phyloP scores from a whole-genome alignment of 2,113 vertebrate genomes.

The Pteropus alecto region DNA sequence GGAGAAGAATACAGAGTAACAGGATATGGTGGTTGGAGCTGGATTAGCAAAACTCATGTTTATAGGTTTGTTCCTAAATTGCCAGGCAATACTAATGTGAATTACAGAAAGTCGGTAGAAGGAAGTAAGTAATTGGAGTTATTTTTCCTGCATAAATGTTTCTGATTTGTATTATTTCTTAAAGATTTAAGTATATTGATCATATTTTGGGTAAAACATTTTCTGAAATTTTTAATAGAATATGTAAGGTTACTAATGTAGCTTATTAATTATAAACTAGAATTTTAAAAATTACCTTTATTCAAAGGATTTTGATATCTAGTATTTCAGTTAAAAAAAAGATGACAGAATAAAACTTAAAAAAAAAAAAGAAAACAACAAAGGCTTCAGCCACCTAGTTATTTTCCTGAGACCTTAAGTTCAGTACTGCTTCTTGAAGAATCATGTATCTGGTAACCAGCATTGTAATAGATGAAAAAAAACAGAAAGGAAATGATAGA shows the following conservation, averaged over 20 bases:
- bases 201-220: slow-evolving; percentile 7
- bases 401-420: slow-evolving; percentile 17
- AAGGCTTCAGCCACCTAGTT: not conserved
- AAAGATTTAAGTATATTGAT: not conserved
- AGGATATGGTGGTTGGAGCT: slow-evolving; percentile 98
- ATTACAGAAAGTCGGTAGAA: slow-evolving; percentile 89
- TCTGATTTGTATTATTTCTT: slow-evolving; percentile 29
- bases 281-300: not conserved
- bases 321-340: not conserved
- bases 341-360: not conserved
- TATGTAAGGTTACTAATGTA: not conserved
- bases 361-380: not conserved
- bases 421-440: not conserved
- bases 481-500: not conserved
- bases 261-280: not conserved
- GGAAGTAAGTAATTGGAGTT: slow-evolving; percentile 80
- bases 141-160: not conserved
- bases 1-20: slow-evolving; percentile 99
- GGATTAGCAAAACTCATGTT: slow-evolving; percentile 97
- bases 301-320: not conserved
- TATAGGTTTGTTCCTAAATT: slow-evolving; percentile 92
- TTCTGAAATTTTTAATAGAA: not conserved
- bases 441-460: not conserved
- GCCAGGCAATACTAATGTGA: slow-evolving; percentile 97
- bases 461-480: not conserved